phyloP scores from a whole-genome alignment of 2,797 vertebrate genomes.

The Aselliscus stoliczkanus region DNA sequence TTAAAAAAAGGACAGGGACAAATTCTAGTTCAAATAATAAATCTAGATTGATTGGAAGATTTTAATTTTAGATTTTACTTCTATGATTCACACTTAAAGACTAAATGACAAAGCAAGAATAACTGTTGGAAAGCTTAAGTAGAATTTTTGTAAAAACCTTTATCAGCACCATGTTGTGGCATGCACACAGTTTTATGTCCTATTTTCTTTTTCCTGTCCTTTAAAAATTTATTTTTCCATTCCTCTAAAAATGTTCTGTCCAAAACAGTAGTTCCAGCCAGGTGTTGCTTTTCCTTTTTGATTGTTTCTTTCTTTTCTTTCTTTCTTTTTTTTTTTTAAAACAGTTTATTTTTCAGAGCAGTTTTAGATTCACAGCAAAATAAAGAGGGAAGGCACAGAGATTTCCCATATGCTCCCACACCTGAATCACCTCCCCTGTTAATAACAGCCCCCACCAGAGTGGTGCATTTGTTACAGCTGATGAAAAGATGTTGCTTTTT shows the following conservation, averaged over 20 bases:
- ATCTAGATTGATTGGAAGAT: neutral
- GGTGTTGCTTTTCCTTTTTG: neutral
- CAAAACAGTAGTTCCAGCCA: neutral
- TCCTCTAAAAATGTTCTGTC: conserved; percentile 12
- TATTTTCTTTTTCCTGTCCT: conserved; percentile 24
- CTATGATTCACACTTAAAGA: neutral
- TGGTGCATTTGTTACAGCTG: neutral
- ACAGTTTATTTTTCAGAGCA: neutral
- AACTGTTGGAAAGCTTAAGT: neutral
- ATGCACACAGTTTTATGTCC: neutral
- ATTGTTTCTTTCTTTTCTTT: neutral
- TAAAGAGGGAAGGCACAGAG: neutral
- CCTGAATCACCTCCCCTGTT: neutral
- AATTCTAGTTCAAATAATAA: conserved; percentile 31
- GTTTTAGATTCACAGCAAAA: neutral
- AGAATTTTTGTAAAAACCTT: neutral
- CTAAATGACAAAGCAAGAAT: conserved; percentile 13
- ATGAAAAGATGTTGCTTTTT: conserved; percentile 5
- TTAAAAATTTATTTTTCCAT: conserved; percentile 22
- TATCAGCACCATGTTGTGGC: neutral
- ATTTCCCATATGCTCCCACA: neutral
- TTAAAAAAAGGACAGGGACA: neutral
- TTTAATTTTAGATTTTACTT: conserved; percentile 35
- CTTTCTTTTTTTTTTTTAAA: too few species aligned
- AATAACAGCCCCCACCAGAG: neutral